Base-by-base conservation (phyloP, 2,888 invertebrate genomes). In the Drosophila sordidapex region DNA sequence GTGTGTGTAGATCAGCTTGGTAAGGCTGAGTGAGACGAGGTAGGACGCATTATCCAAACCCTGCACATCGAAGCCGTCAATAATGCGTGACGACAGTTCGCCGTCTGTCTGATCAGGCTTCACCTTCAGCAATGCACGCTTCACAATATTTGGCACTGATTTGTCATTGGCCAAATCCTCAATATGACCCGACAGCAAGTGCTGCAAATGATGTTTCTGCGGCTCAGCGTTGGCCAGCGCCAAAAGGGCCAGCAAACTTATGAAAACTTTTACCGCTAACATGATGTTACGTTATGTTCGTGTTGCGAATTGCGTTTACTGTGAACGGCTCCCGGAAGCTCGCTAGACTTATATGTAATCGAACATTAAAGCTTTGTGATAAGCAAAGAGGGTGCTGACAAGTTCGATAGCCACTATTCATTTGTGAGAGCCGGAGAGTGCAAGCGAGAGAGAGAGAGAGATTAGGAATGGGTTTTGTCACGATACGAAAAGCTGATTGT, bases 1-100 rank as follows among this genome's bases (percentile, higher is more conserved):
- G 74, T 94, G 94, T 0, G 90, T 56, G 52, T 92, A 91, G 18
- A 79, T 68, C 46, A 81, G 7, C 0, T 65, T 48, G 0, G 89
- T 83, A 15, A 86, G 64, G 49, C 91, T 91, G 54, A 91, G 29
- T 1, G 92, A 91, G 27, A 88, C 88, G 7, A 91, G 70, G 35
- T 88, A 90, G 2, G 91, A 81, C 6, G 91, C 85, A 63, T 81
- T 81, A 35, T 83, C 79, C 56, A 81, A 73, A 2, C 86, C 88
- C 79, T 89, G 81, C 11, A 88, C 87, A 56, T 86, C 81, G 65
- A 52, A 78, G 29, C 91, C 91, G 49, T 70, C 91, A 56, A 91
- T 79, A 38, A 91, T 90, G 35, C 76, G 84, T 0, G 85, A 15
- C 1, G 81, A 76, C 18, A 70, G 62, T 11, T 80, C 85, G 25